phyloP scores from a whole-genome alignment of 1,140 invertebrate species.

The Drosophila ironensis region DNA sequence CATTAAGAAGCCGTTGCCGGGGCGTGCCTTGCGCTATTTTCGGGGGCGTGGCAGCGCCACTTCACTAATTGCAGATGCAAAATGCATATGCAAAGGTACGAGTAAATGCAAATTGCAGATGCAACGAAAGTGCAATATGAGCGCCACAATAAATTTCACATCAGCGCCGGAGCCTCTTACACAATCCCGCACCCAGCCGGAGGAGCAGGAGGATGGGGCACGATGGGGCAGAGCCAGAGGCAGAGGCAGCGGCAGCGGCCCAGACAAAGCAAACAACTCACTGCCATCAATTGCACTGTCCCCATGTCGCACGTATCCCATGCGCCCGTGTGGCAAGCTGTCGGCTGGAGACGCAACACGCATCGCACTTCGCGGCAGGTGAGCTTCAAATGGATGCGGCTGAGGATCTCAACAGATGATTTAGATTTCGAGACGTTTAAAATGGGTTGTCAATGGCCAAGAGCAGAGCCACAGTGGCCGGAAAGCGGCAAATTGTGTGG shows the following conservation, averaged over 20 bases:
- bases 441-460: neutral
- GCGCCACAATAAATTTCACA: conserved; percentile 17
- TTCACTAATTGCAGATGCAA: conserved; percentile 22
- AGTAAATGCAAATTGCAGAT: conserved; percentile 4
- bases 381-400: no score
- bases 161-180: no score
- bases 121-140: conserved; percentile 23
- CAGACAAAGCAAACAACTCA: conserved; percentile 22
- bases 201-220: conserved; percentile 13
- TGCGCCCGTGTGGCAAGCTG: neutral
- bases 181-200: neutral
- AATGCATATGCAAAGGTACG: neutral
- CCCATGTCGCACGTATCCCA: conserved; percentile 6
- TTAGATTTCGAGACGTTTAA: neutral
- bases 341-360: conserved; percentile 15
- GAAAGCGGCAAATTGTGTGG: no score
- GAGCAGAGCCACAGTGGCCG: neutral
- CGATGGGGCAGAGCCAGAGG: neutral
- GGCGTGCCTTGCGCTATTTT: neutral
- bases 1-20: neutral
- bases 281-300: conserved; percentile 25
- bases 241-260: neutral
- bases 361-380: conserved; percentile 1
- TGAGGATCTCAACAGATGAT: neutral
- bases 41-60: conserved; percentile 7